Evolutionary conservation across 2,797 vertebrate species (phyloP), one percentile per base, ranked within the genome.

Genomic region (Echeneis naucrates): DNA sequence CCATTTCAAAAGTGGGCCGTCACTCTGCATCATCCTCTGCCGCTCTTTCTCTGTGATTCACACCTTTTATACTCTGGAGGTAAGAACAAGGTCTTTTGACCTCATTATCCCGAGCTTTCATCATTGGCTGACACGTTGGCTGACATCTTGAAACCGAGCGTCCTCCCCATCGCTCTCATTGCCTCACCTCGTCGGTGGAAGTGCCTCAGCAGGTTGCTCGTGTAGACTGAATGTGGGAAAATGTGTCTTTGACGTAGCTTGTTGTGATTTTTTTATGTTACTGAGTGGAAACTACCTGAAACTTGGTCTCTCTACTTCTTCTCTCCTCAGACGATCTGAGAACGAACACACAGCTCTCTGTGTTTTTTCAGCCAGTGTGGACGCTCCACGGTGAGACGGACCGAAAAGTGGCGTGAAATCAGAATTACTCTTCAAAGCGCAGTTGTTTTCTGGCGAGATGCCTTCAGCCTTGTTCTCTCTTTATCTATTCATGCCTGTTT

Each of bases 101-200:
- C 91, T 93, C 86, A 83, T 93, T 94, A 93, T 72, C 13, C 24
- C 0, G 17, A 11, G 65, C 93, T 93, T 93, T 93, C 90, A 93
- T 93, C 91, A 92, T n/a, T n/a, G n/a, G n/a, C n/a, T n/a, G n/a
- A n/a, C 72, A 24, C 37, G 5, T 55, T 63, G 60, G 4, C 83
- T 89, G 89, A 88, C 92, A 91, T 79, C 84, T 88, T 81, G 81
- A 58, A 84, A 89, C 60, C 77, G 52, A 8, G 58, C 38, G 0
- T 24, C 47, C 26, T 35, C 17, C 23, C 14, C 10, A 6, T 21
- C 44, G 44, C 44, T 30, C 66, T 37, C 23, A 30, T 44, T 33
- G 50, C 23, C 71, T 60, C 58, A 52, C 40, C 1, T 53, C n/a
- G 64, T 42, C 63, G 14, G 7, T 8, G 5, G 11, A 35, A 48